phyloP scores from a whole-genome alignment of 2,888 invertebrate genomes.

The Amphimallon solstitiale region DNA sequence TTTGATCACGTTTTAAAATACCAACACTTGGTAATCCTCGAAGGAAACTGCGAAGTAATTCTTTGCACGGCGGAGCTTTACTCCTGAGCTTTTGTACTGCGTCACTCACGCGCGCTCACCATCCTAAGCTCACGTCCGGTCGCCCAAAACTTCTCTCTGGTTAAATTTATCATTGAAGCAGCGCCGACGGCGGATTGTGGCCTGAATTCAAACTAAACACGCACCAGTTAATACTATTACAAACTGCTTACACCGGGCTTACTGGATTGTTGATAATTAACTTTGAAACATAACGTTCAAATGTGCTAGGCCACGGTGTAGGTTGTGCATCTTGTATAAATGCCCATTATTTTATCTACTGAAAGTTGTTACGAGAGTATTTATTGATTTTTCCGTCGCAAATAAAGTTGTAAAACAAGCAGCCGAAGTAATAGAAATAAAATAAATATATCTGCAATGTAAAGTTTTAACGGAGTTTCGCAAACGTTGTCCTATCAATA shows the following conservation, averaged over 20 bases:
- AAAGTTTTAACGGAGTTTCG: too few species aligned
- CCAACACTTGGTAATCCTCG: slow-evolving; percentile 44
- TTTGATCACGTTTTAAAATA: slow-evolving; percentile 48
- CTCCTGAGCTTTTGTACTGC: slow-evolving; percentile 47
- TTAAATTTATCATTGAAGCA: slow-evolving; percentile 37
- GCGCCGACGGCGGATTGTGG: slow-evolving; percentile 42
- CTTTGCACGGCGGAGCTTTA: slow-evolving; percentile 48
- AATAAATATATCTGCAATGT: too few species aligned
- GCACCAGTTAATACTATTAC: slow-evolving; percentile 46
- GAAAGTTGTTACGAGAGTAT: too few species aligned
- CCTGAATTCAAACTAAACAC: slow-evolving; percentile 46
- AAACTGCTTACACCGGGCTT: slow-evolving; percentile 43
- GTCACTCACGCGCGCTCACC: slow-evolving; percentile 45
- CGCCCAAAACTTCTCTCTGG: slow-evolving; percentile 26
- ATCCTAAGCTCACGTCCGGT: slow-evolving; percentile 47
- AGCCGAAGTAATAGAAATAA: too few species aligned
- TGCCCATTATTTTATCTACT: not conserved
- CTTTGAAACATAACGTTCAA: slow-evolving; percentile 8
- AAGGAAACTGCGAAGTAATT: slow-evolving; percentile 48
- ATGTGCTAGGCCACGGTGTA: slow-evolving; percentile 13
- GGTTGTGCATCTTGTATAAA: slow-evolving; percentile 1
- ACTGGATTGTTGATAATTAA: slow-evolving; percentile 31
- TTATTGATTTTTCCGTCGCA: too few species aligned
- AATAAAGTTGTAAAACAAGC: too few species aligned
- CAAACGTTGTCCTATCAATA: too few species aligned